These are phyloP conservation scores for Pyrocoelia pectoralis DNA, from an alignment of 2,888 invertebrate genomes.

Conservation along the genomic window DNA sequence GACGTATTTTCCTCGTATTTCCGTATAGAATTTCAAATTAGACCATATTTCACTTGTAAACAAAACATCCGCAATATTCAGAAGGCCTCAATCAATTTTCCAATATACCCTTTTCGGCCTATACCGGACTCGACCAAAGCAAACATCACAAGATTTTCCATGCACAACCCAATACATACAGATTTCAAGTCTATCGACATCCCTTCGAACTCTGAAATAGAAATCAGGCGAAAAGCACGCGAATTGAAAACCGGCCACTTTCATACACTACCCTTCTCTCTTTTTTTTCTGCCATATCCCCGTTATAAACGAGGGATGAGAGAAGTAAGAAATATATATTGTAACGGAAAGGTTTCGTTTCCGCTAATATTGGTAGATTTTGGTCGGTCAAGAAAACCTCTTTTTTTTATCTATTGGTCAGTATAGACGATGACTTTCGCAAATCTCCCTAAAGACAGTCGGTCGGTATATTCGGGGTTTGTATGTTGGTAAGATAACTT, in stretches of 20 bases:
- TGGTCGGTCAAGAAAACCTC: conserved; percentile 18
- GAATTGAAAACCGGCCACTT: conserved; percentile 25
- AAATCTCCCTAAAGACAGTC: conserved; percentile 38
- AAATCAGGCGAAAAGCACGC: conserved; percentile 13
- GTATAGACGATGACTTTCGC: conserved; percentile 29
- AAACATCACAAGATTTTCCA: conserved; percentile 34
- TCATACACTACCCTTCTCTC: conserved; percentile 14
- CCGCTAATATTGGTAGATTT: conserved; percentile 20
- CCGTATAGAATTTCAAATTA: conserved; percentile 22
- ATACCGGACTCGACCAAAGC: conserved; percentile 27
- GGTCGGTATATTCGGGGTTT: conserved; percentile 26
- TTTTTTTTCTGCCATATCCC: conserved; percentile 18
- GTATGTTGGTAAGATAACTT: conserved; percentile 36
- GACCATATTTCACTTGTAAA: conserved; percentile 31
- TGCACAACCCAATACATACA: conserved; percentile 36
- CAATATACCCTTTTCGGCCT: conserved; percentile 25
- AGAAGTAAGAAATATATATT: conserved; percentile 17
- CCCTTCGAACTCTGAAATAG: conserved; percentile 12
- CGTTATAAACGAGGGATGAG: conserved; percentile 21
- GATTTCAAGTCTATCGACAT: conserved; percentile 32
- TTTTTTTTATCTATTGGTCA: conserved; percentile 35
- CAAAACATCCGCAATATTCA: conserved; percentile 35
- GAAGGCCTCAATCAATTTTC: conserved; percentile 34
- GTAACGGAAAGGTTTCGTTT: conserved; percentile 19
- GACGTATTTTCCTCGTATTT: conserved; percentile 18